Evolutionary conservation across 2,113 vertebrate species (phyloP).

Genomic region (Callorhinus ursinus): DNA sequence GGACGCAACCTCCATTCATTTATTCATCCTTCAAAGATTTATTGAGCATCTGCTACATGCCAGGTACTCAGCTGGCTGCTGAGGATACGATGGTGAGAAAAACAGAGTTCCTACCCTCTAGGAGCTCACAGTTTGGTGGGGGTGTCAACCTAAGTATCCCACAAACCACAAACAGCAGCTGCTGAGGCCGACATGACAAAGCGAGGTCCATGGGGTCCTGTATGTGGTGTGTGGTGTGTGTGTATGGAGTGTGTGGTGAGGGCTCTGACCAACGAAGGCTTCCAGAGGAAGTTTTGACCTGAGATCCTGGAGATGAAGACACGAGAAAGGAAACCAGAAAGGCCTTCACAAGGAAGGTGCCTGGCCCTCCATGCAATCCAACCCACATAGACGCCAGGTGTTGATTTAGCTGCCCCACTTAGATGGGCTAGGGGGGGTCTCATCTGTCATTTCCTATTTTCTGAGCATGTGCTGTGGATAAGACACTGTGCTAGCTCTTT

Average conservation of each 20-base stretch:
- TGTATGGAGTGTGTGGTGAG: neutral
- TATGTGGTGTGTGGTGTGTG: too few species aligned
- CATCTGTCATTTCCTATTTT: neutral
- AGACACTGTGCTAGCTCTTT: neutral
- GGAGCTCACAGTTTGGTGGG: neutral
- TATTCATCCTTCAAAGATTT: neutral
- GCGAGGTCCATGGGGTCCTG: neutral
- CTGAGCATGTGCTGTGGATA: neutral
- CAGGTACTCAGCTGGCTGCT: neutral
- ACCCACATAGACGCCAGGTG: rapidly evolving
- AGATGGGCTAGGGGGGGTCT: rapidly evolving
- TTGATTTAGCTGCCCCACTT: neutral
- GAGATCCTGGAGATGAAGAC: neutral
- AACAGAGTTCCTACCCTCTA: neutral
- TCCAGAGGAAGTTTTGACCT: neutral
- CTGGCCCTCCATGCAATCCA: neutral
- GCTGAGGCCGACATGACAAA: neutral
- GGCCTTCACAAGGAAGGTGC: neutral
- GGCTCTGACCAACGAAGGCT: neutral
- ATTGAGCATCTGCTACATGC: neutral
- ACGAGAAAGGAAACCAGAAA: neutral
- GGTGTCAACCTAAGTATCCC: neutral
- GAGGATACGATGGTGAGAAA: neutral
- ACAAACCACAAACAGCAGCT: neutral
- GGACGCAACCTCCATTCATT: neutral